Evolutionary conservation across 1,140 invertebrate species (phyloP), one percentile per base, ranked within the genome.

Genomic region (Bombyx mandarina): DNA sequence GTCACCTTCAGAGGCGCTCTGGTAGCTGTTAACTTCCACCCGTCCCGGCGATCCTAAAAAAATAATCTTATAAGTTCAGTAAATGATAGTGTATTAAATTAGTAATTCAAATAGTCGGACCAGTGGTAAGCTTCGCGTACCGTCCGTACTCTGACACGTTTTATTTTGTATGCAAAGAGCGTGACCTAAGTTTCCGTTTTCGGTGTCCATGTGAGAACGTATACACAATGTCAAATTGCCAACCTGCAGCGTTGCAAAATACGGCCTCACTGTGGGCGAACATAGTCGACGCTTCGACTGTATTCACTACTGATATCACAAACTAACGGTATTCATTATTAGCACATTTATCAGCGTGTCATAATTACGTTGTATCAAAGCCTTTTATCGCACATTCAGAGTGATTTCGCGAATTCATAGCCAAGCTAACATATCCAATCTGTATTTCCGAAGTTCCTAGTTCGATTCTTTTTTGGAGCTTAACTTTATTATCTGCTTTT

Each of bases 101-200:
- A 5, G 26, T 2, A 35, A 35, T 35, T 0, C 2, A 35, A 35
- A 35, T 35, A 35, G 26, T 35, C 22, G 7, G 22, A 26, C 7
- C 56, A 66, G 60, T 66, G 44, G 43, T 53, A 56, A 59, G 54
- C 61, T 54, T 47, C 44, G 47, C 44, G 7, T 45, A 56, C 58
- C 43, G 46, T 51, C 42, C 49, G 52, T 61, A 56, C 43, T 61
- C 46, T 58, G 56, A 57, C 52, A 56, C 50, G 54, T 58, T 63
- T 59, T 63, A 44, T 70, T 79, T 73, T 65, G 73, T 78, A 79
- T 77, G 71, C 75, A 65, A 66, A 61, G 59, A 71, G 70, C 75
- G 70, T 73, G 67, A 69, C 67, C 69, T 66, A 73, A 69, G 76
- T 79, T 77, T 79, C 77, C 77, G 77, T 75, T 76, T 75, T 76